Percentiles rank a stretch among this genome's conserved stretches.
phyloP scores from a whole-genome alignment of 30 jellyfish, hydroid and myxozoan species.

The Kudoa iwatai region DNA sequence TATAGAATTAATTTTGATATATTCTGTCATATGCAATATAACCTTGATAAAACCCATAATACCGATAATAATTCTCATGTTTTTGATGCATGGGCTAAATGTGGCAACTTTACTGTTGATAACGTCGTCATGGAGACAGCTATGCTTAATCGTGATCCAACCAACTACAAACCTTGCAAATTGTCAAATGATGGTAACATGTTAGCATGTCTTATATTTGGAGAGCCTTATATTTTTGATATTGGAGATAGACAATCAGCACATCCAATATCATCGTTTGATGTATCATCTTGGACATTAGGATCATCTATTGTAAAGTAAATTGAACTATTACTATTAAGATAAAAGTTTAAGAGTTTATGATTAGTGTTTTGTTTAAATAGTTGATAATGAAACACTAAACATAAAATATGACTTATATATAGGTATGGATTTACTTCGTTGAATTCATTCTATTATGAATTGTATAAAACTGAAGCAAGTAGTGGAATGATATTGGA shows the following conservation, averaged over 20 bases:
- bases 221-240: conserved; percentile 86
- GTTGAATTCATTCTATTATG: conserved; percentile 58
- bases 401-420: too few species aligned
- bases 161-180: conserved; percentile 53
- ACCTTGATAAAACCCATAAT: too few species aligned
- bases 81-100: too few species aligned
- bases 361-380: too few species aligned
- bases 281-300: conserved; percentile 74
- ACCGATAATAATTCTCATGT: too few species aligned
- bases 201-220: conserved; percentile 34
- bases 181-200: conserved; percentile 29
- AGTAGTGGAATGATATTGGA: conserved; percentile 10
- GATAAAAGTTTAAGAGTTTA: too few species aligned
- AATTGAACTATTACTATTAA: too few species aligned
- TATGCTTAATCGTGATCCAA: conserved; percentile 35
- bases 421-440: conserved; percentile 68
- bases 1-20: too few species aligned
- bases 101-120: conserved; percentile 57
- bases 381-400: too few species aligned
- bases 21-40: too few species aligned
- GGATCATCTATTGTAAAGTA: too few species aligned
- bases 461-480: conserved; percentile 33
- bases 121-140: conserved; percentile 46
- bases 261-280: conserved; percentile 73
- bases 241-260: conserved; percentile 78